Conservation (phyloP, 2,888 invertebrate species). For the Sabatieria punctata region DNA sequence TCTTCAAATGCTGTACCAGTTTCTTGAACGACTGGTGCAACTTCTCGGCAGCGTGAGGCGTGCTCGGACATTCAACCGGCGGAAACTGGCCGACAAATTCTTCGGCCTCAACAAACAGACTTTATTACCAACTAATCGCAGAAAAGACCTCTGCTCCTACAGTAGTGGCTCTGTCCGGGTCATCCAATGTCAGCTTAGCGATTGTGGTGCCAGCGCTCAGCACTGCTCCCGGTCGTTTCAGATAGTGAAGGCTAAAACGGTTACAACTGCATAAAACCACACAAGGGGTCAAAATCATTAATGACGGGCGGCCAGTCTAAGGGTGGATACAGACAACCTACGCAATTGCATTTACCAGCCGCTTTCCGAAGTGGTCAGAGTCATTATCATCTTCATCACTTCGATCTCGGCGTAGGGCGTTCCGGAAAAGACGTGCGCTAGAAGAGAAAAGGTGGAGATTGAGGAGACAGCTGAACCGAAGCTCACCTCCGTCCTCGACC, state of each 20-base stretch:
- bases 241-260: conserved; percentile 51
- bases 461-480: neutral
- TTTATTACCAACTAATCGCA: conserved; percentile 3
- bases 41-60: conserved; percentile 53
- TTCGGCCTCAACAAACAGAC: conserved; percentile 52
- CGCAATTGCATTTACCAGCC: conserved; percentile 45
- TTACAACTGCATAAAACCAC: neutral
- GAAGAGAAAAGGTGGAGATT: no score
- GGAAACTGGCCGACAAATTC: conserved; percentile 65
- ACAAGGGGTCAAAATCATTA: neutral
- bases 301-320: neutral
- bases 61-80: conserved; percentile 15
- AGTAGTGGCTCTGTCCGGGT: conserved; percentile 62
- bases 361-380: conserved; percentile 65
- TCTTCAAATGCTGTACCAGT: conserved; percentile 58
- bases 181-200: conserved; percentile 70
- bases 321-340: neutral
- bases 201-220: conserved; percentile 71
- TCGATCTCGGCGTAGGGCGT: conserved; percentile 95
- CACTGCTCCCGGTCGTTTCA: conserved; percentile 74
- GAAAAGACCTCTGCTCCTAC: conserved; percentile 15
- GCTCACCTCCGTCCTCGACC: conserved; percentile 69
- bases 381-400: conserved; percentile 99
- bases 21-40: conserved; percentile 70
- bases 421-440: conserved; percentile 59